Base-by-base conservation (phyloP, 2,888 invertebrate species). In the Desoria tigrina region DNA sequence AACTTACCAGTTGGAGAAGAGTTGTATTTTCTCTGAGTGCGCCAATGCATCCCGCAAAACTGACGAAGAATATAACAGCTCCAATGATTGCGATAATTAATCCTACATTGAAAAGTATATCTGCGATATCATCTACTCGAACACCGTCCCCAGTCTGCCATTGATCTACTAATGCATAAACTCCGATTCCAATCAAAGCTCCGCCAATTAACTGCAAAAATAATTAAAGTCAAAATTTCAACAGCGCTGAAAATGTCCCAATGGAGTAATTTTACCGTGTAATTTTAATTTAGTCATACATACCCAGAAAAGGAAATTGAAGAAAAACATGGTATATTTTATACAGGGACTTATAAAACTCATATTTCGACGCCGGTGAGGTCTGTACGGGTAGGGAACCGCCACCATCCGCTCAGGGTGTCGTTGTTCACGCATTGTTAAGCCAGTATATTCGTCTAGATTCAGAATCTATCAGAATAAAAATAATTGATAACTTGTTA, bases 121-220 rank as follows among this genome's bases (percentile, higher is more conserved):
- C 94, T 78, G 94, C 94, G 14, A 95, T 86, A 58, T 90, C 92
- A 78, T 92, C 90, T 75, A 90, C 81, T 80, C 90, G 88, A 42
- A 93, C 86, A 76, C 89, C 87, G 72, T 92, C 93, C 24, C 89
- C 90, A 4, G 91, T 87, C 78, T 92, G 90, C 88, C 92, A 92
- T 84, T 95, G 95, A 78, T 95, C 94, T 69, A 92, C 88, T 78
- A 94, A 92, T 0, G 95, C 94, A 80, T 94, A 95, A 2, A 92
- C 82, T 7, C 94, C 95, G 67, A 94, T 88, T 7, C 89, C 93
- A 65, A 94, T 88, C 53, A 95, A 82, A 14, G 92, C 81, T 27
- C 92, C 92, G 63, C 95, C 94, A 77, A 93, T 87, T 61, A 95
- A 81, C 95, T 95, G 85, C 9, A n/a, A n/a, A n/a, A n/a, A n/a